Evolutionary conservation across 2,888 invertebrate species (phyloP), one percentile per base, ranked within the genome.

Genomic region (Alloplasta piceator): DNA sequence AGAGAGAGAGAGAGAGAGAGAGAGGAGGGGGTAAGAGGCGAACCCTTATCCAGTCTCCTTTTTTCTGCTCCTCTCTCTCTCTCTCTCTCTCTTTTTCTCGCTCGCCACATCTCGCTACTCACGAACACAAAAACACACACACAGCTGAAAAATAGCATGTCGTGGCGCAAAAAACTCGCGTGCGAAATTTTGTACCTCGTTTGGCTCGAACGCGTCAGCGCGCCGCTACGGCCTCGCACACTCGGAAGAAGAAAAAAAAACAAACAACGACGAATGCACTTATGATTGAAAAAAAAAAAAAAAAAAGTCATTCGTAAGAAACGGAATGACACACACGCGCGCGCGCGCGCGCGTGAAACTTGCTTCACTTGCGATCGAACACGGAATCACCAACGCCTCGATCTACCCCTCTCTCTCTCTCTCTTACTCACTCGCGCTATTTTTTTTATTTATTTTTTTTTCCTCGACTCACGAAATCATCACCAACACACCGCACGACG

Each of bases 331-430:
- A 77, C 70, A 71, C 48, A 7, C 64, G 16, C 16, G 63, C 58
- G 41, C 70, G 46, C 71, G 38, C 55, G 50, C 64, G 12, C 63
- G 77, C 72, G 67, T 77, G 72, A 77, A 74, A 75, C 80, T 68
- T 78, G 81, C 71, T 80, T 82, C 84, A 84, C 83, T 82, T 84
- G 85, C 85, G 82, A 82, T 84, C 84, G 79, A 87, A 89, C 80
- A 74, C 74, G 39, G 72, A 72, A 76, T 77, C 80, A 82, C 78
- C 82, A 78, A 79, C 82, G 82, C 81, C 80, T 77, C 38, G 46
- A 16, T 76, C 14, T 55, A 16, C 52, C 71, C 50, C 58, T 71
- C 72, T 73, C 67, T 55, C 12, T 67, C 16, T 10, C 36, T 64
- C 41, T 73, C 67, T 55, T 9, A 61, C 16, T 10, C 36, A 56